These are phyloP conservation scores for Smutsia gigantea DNA, from an alignment of 2,797 vertebrate species.

Conservation along the genomic window DNA sequence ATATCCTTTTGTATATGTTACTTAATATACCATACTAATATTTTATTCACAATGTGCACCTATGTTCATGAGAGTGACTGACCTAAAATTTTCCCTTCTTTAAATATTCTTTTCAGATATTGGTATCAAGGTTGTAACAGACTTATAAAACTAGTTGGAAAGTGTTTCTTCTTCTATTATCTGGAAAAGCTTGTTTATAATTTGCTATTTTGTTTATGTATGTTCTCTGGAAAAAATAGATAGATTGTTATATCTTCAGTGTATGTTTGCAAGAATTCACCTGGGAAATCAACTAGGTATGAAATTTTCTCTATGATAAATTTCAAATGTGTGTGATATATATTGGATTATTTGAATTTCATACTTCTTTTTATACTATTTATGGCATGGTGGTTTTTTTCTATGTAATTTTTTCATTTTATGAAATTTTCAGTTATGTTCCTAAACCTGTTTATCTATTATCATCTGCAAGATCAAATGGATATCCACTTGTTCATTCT, in stretches of 20 bases:
- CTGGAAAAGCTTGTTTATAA: not conserved
- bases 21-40: not conserved
- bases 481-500: not conserved
- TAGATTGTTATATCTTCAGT: not conserved
- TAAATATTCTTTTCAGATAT: not conserved
- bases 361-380: not conserved
- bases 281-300: not conserved
- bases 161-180: not conserved
- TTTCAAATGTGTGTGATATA: not conserved
- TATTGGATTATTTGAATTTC: not conserved
- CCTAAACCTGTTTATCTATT: not conserved
- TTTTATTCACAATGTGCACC: not conserved
- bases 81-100: not conserved
- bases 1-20: not conserved
- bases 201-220: not conserved
- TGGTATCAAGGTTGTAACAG: not conserved
- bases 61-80: not conserved
- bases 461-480: not conserved
- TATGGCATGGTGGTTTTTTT: not conserved
- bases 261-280: not conserved
- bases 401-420: not conserved
- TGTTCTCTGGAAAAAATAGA: not conserved
- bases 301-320: not conserved
- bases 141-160: not conserved
- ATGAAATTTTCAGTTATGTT: not conserved